Conservation (phyloP, 2,797 vertebrate species). For the Lepidocolaptes lacrymiger region DNA sequence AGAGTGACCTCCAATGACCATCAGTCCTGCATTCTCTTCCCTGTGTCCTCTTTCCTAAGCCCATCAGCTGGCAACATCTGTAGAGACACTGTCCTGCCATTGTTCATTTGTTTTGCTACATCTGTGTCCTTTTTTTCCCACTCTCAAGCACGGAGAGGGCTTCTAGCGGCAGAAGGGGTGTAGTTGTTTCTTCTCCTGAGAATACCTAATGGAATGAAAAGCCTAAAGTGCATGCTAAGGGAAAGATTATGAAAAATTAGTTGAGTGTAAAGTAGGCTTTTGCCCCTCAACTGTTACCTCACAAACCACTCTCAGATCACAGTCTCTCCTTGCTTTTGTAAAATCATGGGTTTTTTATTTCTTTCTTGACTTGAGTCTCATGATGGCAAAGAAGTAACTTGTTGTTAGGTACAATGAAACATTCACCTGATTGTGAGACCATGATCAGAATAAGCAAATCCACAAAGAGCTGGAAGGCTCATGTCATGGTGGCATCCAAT, state of each 20-base stretch:
- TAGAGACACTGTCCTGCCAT: not conserved
- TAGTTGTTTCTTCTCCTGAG: not conserved
- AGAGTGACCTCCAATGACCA: conserved; percentile 13
- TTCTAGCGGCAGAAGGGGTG: not conserved
- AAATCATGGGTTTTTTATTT: not conserved
- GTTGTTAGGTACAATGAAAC: not conserved
- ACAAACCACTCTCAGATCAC: not conserved
- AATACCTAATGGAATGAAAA: not conserved
- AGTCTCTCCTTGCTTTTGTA: not conserved
- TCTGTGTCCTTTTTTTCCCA: not conserved
- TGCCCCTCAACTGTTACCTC: not conserved
- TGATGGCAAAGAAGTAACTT: not conserved
- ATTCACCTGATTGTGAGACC: not conserved
- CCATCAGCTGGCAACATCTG: not conserved
- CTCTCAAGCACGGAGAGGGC: not conserved
- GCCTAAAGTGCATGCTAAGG: not conserved
- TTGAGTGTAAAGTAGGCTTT: not conserved
- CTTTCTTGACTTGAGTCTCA: not conserved
- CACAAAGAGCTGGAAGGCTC: not conserved
- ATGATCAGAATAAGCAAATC: not conserved
- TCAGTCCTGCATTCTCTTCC: not conserved
- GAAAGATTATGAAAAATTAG: not conserved
- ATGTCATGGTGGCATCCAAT: not conserved
- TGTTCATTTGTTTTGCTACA: not conserved
- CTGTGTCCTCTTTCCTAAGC: not conserved